Percentiles rank a stretch among this genome's conserved stretches.
phyloP scores from a whole-genome alignment of 2,888 invertebrate species.

The Drosophila subquinaria region DNA sequence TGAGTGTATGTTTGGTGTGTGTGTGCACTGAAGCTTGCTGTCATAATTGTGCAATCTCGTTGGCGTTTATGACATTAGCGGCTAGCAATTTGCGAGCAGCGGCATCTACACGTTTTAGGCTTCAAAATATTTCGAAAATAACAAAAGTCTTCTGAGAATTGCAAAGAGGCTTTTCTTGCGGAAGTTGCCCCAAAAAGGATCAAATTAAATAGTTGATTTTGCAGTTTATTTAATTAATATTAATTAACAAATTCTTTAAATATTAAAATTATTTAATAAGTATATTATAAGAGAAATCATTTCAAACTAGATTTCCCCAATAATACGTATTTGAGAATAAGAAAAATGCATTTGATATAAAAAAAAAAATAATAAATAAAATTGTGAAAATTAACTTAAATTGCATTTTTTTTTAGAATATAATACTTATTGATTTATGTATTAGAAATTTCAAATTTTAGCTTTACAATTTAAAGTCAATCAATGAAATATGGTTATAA shows the following conservation, averaged over 20 bases:
- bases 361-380: no score
- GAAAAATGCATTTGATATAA: no score
- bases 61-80: slow-evolving; percentile 72
- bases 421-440: no score
- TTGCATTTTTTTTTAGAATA: no score
- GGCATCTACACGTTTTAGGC: slow-evolving; percentile 26
- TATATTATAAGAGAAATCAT: no score
- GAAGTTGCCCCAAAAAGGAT: neutral
- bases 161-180: neutral
- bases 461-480: no score
- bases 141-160: neutral
- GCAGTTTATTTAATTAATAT: neutral
- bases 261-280: no score
- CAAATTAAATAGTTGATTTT: neutral
- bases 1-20: neutral
- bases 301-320: no score
- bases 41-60: slow-evolving; percentile 74
- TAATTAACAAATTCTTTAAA: neutral
- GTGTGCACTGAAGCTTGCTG: slow-evolving; percentile 48
- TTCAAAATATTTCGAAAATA: neutral
- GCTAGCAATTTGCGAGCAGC: slow-evolving; percentile 52
- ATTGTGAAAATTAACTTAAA: no score
- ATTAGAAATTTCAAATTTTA: no score
- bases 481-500: no score
- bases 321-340: no score